These are phyloP conservation scores for Gyrodactylus salaris DNA, from an alignment of 1,140 invertebrate genomes.

Conservation along the genomic window DNA sequence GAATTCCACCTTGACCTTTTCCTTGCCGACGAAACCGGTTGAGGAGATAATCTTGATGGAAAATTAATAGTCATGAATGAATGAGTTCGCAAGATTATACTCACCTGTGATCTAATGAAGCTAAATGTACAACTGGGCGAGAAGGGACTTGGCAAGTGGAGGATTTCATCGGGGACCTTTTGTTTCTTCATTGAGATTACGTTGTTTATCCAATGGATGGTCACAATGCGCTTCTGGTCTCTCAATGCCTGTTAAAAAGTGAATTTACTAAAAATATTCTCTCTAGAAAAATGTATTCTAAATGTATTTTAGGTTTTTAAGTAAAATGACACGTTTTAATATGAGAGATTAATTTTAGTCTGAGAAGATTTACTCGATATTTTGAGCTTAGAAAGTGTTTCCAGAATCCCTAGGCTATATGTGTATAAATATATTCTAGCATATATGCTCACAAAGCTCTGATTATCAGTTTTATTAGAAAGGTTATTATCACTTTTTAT, in stretches of 20 bases:
- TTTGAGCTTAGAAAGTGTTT: too few species aligned
- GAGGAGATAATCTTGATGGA: neutral
- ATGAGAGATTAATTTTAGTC: too few species aligned
- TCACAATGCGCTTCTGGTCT: neutral
- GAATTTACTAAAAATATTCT: too few species aligned
- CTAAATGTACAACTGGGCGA: neutral
- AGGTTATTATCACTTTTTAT: too few species aligned
- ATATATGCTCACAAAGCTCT: too few species aligned
- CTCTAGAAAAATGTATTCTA: too few species aligned
- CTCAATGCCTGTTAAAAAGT: neutral
- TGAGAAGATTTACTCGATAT: too few species aligned
- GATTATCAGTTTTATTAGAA: too few species aligned
- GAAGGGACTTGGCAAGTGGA: slow-evolving; percentile 3
- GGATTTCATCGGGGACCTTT: neutral
- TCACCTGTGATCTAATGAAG: slow-evolving; percentile 2
- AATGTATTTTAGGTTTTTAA: too few species aligned
- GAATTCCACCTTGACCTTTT: neutral
- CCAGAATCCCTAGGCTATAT: too few species aligned
- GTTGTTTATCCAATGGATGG: slow-evolving; percentile 3
- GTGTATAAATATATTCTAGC: too few species aligned
- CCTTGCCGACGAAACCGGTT: neutral
- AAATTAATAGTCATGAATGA: neutral
- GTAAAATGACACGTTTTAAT: too few species aligned
- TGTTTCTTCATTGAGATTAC: neutral
- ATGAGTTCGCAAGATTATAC: neutral